Evolutionary conservation across 2,888 invertebrate genomes (phyloP).

Genomic region (Euzophera pinguis): DNA sequence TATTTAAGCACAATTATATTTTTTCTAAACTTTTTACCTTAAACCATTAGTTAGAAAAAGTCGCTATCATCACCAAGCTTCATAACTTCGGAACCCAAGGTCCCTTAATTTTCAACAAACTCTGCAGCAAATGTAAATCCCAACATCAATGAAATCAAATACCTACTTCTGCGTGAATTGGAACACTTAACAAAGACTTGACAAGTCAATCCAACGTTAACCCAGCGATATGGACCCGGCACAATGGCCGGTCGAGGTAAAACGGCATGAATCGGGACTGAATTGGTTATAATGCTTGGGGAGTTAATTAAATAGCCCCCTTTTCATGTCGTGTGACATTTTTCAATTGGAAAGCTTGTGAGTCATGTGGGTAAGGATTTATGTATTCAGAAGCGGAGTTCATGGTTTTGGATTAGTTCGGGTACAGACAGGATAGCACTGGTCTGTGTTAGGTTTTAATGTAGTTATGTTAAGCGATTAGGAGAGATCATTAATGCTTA

Average conservation of each 20-base stretch:
- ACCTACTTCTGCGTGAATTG: constrained; percentile 13
- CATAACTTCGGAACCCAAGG: too few relatives aligned
- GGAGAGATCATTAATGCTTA: too few relatives aligned
- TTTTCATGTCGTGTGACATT: constrained; percentile 42
- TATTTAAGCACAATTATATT: too few relatives aligned
- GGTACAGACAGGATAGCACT: too few relatives aligned
- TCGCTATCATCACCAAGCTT: too few relatives aligned
- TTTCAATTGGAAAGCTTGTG: constrained; percentile 46
- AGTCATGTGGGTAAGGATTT: constrained; percentile 3
- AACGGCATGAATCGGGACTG: constrained; percentile 25
- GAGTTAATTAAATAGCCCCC: constrained; percentile 66
- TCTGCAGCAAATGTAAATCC: not conserved
- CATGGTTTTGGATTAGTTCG: not conserved
- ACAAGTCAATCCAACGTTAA: constrained; percentile 50
- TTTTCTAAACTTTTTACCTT: too few relatives aligned
- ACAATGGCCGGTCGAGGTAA: constrained; percentile 59
- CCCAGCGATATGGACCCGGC: constrained; percentile 63
- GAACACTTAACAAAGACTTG: constrained; percentile 46
- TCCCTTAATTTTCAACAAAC: too few relatives aligned
- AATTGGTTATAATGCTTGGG: constrained; percentile 50
- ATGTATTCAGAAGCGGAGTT: not conserved
- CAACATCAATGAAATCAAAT: not conserved
- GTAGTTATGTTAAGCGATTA: too few relatives aligned
- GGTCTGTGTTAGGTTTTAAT: too few relatives aligned
- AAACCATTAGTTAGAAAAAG: too few relatives aligned